Base-by-base conservation (phyloP, 1,140 invertebrate genomes). In the Danaus plexippus region DNA sequence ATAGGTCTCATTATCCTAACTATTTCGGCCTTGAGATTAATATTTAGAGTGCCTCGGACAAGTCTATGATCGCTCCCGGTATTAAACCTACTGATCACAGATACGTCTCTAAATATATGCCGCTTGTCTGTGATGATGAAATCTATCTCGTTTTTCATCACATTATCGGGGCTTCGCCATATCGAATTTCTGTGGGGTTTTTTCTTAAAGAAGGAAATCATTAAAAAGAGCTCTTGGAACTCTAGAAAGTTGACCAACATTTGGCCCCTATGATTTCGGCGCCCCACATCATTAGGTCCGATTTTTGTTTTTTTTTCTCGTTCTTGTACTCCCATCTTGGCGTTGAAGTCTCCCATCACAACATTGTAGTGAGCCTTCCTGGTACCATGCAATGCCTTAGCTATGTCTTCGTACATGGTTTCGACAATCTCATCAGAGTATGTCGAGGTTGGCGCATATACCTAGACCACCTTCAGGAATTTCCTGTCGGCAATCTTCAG, bases 371-470 rank as follows among this genome's bases (percentile, higher is more conserved):
- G 44, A 11, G 55, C 10, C 11, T 41, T 47, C 2, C 41, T 50
- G 8, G 54, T 63, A 15, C 7, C 9, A 44, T 62, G 54, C 11
- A 66, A 8, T 12, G 66, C 61, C 32, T 44, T 67, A 0, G 22
- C 32, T 8, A 69, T 63, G 43, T 66, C 57, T 9, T 71, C 64
- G 43, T 63, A 71, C 47, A 68, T 54, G 8, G 9, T 48, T 42
- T 69, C 63, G 9, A 71, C 63, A 13, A 70, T 67, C 18, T 72
- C 67, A 42, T 66, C 62, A 9, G 61, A 53, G 45, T 68, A 59
- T 59, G 56, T 44, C 47, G 59, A 64, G 43, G 68, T 67, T 41
- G 65, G 63, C 11, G 64, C 61, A 52, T 67, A 72, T 9, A 64
- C 67, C 43, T 70, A 59, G 6, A 70, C 52, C 1, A 72, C 59